Percentiles rank a stretch among this genome's conserved stretches.
phyloP scores from a whole-genome alignment of 1,140 invertebrate species.

The Drosophila sp. region DNA sequence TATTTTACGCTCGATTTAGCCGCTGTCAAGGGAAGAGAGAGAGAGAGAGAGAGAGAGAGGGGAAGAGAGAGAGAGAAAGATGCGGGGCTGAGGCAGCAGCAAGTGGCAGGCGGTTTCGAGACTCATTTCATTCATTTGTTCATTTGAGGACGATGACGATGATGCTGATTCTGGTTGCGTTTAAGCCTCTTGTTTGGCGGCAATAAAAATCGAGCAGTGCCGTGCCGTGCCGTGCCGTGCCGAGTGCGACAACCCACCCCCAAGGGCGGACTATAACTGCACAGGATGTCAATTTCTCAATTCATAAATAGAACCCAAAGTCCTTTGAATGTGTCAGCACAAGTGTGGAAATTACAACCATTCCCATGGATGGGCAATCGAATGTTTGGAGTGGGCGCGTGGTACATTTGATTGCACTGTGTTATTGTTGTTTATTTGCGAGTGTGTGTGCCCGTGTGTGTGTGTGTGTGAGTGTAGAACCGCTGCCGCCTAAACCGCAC shows the following conservation, averaged over 20 bases:
- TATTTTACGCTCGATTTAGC: conserved; percentile 84
- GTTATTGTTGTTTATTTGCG: conserved; percentile 63
- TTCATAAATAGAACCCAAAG: conserved; percentile 80
- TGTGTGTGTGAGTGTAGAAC: conserved; percentile 4
- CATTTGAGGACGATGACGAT: conserved; percentile 73
- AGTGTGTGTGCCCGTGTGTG: conserved; percentile 11
- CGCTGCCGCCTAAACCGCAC: conserved; percentile 61
- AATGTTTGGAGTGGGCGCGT: conserved; percentile 27
- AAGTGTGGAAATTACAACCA: conserved; percentile 81
- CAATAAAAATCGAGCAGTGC: conserved; percentile 80
- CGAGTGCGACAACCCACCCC: conserved; percentile 1
- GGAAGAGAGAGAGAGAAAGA: no score
- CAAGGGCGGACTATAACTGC: conserved; percentile 28
- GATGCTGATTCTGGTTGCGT: conserved; percentile 53
- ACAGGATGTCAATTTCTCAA: conserved; percentile 79
- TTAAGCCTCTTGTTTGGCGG: conserved; percentile 83
- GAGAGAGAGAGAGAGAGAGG: conserved; percentile 1
- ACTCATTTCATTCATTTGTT: conserved; percentile 83
- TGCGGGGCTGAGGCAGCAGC: conserved; percentile 43
- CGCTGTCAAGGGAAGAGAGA: conserved; percentile 30
- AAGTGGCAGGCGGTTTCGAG: conserved; percentile 73
- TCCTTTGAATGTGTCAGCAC: conserved; percentile 84
- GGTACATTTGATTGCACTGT: conserved; percentile 26
- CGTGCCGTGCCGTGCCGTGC: conserved; percentile 5
- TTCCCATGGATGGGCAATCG: conserved; percentile 20